Evolutionary conservation across 2,888 invertebrate species (phyloP), one percentile per base, ranked within the genome.

Genomic region (Tricholauxania praeusta): DNA sequence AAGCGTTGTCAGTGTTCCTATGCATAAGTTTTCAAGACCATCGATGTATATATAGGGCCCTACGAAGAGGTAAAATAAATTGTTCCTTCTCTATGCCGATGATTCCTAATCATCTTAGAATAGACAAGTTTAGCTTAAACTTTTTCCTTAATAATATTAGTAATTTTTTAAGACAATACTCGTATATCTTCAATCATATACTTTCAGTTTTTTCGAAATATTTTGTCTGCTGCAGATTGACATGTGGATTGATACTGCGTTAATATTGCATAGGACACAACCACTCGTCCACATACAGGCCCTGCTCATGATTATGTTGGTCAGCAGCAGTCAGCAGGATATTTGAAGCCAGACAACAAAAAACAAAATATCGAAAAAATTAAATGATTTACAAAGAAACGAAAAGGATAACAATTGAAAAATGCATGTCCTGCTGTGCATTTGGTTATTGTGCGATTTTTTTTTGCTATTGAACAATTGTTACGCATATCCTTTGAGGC

Each of bases 391-490:
- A 62, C 47, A 64, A 14, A 15, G 22, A 15, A 62, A 62, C 70
- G 39, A 70, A 63, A 70, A 70, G 62, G 63, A 70, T 63, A 70
- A 63, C 63, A 62, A 70, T 62, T 70, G 62, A 70, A 51, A 69
- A 68, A 19, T 63, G 63, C 62, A 71, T 69, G 64, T 73, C 72
- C 72, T 69, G 72, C 72, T 73, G 72, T 63, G 72, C 64, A 69
- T 63, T 68, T 69, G 19, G 57, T n/a, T 22, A 67, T 69, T 69
- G 55, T 73, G 69, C 67, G 47, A 57, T 52, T 63, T 63, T 52
- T 22, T 63, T 19, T 22, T 2, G 14, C 22, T 52, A 15, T 53
- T 63, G 70, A 53, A 70, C 63, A 70, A 60, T 62, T n/a, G 52
- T n/a, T 52, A 47, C 53, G 22, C 22, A 22, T 14, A 53, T 63